These are phyloP conservation scores for Diabrotica virgifera DNA, from an alignment of 1,140 invertebrate species.

Conservation along the genomic window DNA sequence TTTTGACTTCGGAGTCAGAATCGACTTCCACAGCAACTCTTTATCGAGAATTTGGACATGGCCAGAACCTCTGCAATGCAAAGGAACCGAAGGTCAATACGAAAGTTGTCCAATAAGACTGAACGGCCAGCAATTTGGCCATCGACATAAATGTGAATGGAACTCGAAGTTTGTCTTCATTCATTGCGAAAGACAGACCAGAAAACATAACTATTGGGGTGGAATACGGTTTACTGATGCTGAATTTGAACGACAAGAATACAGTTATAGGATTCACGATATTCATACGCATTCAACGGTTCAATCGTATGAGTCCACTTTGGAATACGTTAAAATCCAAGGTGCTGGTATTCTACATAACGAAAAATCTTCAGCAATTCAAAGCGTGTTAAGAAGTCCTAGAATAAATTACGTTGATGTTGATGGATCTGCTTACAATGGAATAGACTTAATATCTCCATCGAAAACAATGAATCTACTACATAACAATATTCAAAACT, in stretches of 20 bases:
- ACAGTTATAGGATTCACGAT: conserved; percentile 79
- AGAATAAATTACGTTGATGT: conserved; percentile 80
- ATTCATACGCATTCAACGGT: conserved; percentile 70
- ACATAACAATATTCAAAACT: conserved; percentile 73
- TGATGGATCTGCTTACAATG: conserved; percentile 82
- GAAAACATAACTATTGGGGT: conserved; percentile 86
- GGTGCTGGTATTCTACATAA: conserved; percentile 97
- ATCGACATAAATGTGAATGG: conserved; percentile 81
- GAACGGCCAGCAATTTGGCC: conserved; percentile 85
- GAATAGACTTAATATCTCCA: conserved; percentile 88
- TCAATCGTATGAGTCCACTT: conserved; percentile 65
- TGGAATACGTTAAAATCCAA: conserved; percentile 83
- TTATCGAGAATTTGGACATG: conserved; percentile 86
- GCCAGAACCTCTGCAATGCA: conserved; percentile 86
- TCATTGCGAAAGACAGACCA: conserved; percentile 78
- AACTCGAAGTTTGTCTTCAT: conserved; percentile 91
- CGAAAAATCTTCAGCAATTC: conserved; percentile 89
- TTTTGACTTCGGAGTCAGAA: conserved; percentile 73
- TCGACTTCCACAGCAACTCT: conserved; percentile 83
- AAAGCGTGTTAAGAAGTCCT: conserved; percentile 84
- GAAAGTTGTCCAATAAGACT: conserved; percentile 85
- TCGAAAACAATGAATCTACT: conserved; percentile 70
- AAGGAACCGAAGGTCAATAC: conserved; percentile 79
- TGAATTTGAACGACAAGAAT: conserved; percentile 84
- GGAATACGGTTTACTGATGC: conserved; percentile 89